Conservation (phyloP, 2,888 invertebrate genomes). For the Metacarcinus magister region DNA sequence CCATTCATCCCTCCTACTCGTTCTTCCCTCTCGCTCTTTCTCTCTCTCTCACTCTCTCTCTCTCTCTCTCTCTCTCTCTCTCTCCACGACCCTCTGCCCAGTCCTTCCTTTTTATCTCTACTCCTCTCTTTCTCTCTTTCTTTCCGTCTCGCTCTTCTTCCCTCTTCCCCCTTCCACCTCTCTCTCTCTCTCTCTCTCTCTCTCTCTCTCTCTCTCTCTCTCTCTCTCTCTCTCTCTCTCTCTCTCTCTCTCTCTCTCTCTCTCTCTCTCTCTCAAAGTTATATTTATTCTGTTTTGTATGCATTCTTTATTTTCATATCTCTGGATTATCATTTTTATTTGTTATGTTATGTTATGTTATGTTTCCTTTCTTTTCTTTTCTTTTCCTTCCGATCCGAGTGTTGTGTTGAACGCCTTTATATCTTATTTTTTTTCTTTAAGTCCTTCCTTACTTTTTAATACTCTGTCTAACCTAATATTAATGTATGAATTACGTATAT, state of each 20-base stretch:
- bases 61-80: slow-evolving; percentile 52
- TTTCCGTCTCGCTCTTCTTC: slow-evolving; percentile 41
- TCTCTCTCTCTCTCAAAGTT: slow-evolving; percentile 50
- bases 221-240: slow-evolving; percentile 57
- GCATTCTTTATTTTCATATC: not conserved
- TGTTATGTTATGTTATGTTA: no score
- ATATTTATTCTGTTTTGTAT: no score
- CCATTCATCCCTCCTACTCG: slow-evolving; percentile 36
- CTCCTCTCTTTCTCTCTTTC: not conserved
- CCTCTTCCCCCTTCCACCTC: not conserved
- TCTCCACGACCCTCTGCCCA: slow-evolving; percentile 42
- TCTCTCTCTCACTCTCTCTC: not conserved
- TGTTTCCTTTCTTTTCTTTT: not conserved
- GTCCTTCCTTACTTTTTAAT: not conserved
- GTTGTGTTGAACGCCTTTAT: not conserved
- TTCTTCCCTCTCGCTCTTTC: not conserved
- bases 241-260: slow-evolving; percentile 58
- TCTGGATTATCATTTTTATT: not conserved
- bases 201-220: slow-evolving; percentile 58
- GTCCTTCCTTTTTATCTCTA: slow-evolving; percentile 27
- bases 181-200: no score
- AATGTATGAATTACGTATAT: no score
- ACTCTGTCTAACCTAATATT: not conserved
- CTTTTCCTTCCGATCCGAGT: not conserved
- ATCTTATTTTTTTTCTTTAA: slow-evolving; percentile 28